Evolutionary conservation across 2,797 vertebrate species (phyloP).

Genomic region (Lepus oiostolus): DNA sequence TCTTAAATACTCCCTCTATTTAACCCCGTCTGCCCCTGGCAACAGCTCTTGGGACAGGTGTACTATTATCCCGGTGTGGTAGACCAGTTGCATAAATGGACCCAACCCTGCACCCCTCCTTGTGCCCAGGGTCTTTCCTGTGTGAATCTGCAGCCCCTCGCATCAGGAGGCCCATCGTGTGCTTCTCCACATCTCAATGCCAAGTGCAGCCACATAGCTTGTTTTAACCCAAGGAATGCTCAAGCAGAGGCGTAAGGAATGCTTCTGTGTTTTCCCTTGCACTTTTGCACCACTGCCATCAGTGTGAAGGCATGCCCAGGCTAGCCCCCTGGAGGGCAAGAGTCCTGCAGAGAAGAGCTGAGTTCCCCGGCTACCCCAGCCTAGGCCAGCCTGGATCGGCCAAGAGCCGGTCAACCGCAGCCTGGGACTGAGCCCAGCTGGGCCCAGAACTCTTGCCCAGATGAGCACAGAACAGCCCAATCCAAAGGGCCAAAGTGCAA

Average conservation of each 20-base stretch:
- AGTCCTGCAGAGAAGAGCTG: neutral
- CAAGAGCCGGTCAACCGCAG: neutral
- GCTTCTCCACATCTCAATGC: neutral
- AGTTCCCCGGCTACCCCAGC: neutral
- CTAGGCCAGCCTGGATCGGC: neutral
- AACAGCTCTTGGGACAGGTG: neutral
- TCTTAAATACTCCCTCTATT: neutral
- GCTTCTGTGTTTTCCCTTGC: neutral
- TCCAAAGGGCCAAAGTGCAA: neutral
- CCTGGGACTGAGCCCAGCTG: neutral
- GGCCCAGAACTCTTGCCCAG: neutral
- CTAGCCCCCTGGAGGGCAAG: neutral
- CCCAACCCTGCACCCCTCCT: neutral
- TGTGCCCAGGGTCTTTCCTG: neutral
- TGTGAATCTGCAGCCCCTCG: neutral
- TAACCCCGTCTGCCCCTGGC: neutral
- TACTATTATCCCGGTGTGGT: neutral
- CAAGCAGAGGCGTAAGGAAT: neutral
- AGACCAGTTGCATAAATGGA: neutral
- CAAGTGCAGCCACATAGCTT: neutral
- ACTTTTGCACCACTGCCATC: neutral
- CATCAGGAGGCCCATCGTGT: neutral
- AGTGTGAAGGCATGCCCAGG: neutral
- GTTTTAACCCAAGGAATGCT: neutral
- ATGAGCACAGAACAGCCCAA: neutral